A percentile compares a stretch with the other conserved stretches of the same genome.
These are phyloP conservation scores for Petrophora chlorosata DNA, from an alignment of 2,888 invertebrate genomes.

Conservation along the genomic window DNA sequence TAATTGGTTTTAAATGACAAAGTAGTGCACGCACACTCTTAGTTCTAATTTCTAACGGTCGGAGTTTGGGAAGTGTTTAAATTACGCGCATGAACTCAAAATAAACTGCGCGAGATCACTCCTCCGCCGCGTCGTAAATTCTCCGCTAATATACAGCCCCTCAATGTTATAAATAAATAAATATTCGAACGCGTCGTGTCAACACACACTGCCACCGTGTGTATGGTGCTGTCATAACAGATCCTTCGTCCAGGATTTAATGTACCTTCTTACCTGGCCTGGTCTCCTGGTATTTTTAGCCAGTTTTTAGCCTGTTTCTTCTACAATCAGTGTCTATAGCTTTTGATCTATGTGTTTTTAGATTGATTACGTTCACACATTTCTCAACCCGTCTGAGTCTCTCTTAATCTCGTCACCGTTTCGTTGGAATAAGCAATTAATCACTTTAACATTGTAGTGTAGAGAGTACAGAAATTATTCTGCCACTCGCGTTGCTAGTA, in stretches of 20 bases:
- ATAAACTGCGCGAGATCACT: conserved; percentile 75
- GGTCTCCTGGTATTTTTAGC: conserved; percentile 12
- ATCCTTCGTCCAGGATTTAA: conserved; percentile 63
- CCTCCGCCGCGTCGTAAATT: conserved; percentile 76
- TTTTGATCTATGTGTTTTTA: no score
- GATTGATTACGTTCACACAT: conserved; percentile 19
- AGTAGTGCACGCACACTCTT: conserved; percentile 49
- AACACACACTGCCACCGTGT: conserved; percentile 58
- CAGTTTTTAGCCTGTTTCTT: no score
- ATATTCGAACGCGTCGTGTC: conserved; percentile 72
- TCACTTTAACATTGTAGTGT: conserved; percentile 47
- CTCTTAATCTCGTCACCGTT: conserved; percentile 22
- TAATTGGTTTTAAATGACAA: conserved; percentile 55
- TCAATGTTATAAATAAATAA: conserved; percentile 81
- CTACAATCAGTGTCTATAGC: no score
- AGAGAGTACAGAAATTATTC: conserved; percentile 62
- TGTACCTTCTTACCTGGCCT: conserved; percentile 43
- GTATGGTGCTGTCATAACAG: conserved; percentile 77
- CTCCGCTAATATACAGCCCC: conserved; percentile 82
- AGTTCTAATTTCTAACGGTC: conserved; percentile 51
- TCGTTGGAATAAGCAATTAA: conserved; percentile 34
- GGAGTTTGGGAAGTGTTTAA: conserved; percentile 68
- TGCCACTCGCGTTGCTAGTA: conserved; percentile 56
- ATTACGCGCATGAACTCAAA: conserved; percentile 75
- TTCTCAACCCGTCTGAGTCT: conserved; percentile 16